A percentile compares a stretch with the other conserved stretches of the same genome.
These are phyloP conservation scores for Apotomis capreana DNA, from an alignment of 2,888 invertebrate genomes.

Conservation along the genomic window DNA sequence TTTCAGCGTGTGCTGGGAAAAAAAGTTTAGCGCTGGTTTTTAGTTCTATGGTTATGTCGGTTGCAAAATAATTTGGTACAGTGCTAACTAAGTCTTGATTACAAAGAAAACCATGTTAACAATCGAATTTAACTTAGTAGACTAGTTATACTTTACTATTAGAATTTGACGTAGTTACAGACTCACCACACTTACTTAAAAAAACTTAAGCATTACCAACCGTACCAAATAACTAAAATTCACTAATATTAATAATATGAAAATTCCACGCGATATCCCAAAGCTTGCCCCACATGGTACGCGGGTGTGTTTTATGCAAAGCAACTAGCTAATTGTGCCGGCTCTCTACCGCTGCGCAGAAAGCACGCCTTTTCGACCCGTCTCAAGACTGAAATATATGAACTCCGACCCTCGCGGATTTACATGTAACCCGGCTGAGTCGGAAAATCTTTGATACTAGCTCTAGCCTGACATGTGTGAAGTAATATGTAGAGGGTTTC, in stretches of 20 bases:
- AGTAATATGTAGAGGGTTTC: constrained; percentile 15
- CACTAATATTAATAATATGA: not conserved
- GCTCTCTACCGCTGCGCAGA: constrained; percentile 58
- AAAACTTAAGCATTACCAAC: not conserved
- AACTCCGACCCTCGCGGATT: constrained; percentile 46
- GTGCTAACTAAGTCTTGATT: no score
- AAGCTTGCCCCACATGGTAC: constrained; percentile 49
- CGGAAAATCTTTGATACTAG: constrained; percentile 28
- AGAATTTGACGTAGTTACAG: no score
- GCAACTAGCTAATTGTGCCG: constrained; percentile 69
- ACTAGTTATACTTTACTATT: no score
- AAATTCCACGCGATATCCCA: constrained; percentile 19
- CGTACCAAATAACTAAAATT: no score
- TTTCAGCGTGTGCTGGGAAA: no score
- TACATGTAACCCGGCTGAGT: constrained; percentile 34
- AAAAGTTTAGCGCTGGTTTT: no score
- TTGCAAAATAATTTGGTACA: no score
- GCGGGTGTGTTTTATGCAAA: constrained; percentile 70
- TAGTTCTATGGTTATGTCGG: no score
- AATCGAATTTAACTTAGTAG: no score
- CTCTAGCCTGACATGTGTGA: constrained; percentile 15
- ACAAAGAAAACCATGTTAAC: no score
- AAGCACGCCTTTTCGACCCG: constrained; percentile 59
- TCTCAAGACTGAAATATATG: constrained; percentile 49
- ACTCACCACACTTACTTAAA: no score